These are phyloP conservation scores for Melangyna quadrimaculata DNA, from an alignment of 2,888 invertebrate species.

Conservation along the genomic window DNA sequence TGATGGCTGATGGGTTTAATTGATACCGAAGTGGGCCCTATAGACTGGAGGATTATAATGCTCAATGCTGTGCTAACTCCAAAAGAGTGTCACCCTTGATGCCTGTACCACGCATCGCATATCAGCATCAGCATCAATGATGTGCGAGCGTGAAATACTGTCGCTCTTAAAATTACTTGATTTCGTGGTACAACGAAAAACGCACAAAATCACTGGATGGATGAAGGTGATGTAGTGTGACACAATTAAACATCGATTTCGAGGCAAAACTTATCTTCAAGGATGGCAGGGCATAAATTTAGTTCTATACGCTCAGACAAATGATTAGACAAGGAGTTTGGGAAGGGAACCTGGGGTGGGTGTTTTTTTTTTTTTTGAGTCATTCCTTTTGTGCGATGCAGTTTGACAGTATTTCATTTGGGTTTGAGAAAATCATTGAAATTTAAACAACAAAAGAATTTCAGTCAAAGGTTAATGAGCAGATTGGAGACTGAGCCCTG, in stretches of 20 bases:
- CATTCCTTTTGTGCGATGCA: constrained; percentile 21
- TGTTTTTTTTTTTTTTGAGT: neutral
- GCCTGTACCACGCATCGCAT: neutral
- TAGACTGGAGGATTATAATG: neutral
- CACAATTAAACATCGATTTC: constrained; percentile 53
- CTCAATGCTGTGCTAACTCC: neutral
- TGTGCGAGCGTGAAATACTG: constrained; percentile 55
- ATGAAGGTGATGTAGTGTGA: constrained; percentile 55
- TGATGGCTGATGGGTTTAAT: constrained; percentile 37
- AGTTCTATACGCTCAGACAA: constrained; percentile 33
- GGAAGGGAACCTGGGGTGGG: constrained; percentile 18
- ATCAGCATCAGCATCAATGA: neutral
- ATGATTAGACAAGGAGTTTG: constrained; percentile 31
- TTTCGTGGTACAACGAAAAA: constrained; percentile 6
- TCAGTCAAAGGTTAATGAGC: constrained; percentile 35
- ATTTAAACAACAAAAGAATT: neutral
- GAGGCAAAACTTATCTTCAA: constrained; percentile 43
- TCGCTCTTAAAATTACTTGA: constrained; percentile 41
- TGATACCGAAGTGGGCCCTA: constrained; percentile 37
- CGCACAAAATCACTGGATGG: constrained; percentile 28
- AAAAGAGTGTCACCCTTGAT: neutral
- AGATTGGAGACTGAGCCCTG: constrained; percentile 1
- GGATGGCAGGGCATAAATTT: constrained; percentile 53
- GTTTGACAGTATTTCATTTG: constrained; percentile 25
- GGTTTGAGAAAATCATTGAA: neutral